Evolutionary conservation across 2,797 vertebrate genomes (phyloP).

Genomic region (Rallus crepitans): DNA sequence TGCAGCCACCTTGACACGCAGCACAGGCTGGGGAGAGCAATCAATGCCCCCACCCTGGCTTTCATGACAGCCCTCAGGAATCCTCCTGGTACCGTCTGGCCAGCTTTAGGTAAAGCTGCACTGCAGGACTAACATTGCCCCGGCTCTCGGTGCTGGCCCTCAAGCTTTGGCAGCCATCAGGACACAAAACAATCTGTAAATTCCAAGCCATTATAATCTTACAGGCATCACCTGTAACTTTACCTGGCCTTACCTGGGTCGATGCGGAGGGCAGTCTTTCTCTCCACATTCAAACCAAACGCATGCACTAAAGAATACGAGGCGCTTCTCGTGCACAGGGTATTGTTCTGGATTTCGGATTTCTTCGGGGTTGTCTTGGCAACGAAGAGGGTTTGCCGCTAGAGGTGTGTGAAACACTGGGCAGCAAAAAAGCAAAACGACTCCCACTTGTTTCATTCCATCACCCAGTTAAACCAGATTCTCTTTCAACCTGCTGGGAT

Average conservation of each 20-base stretch:
- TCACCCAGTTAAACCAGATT: background rate
- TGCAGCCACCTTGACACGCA: background rate
- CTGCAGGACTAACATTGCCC: background rate
- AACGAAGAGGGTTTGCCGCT: conserved; percentile 66
- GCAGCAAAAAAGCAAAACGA: conserved; percentile 43
- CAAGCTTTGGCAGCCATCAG: background rate
- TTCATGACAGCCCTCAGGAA: background rate
- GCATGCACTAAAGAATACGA: conserved; percentile 16
- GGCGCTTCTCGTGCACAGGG: conserved; percentile 12
- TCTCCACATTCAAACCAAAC: conserved; percentile 9
- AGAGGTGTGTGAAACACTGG: conserved; percentile 67
- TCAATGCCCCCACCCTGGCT: background rate
- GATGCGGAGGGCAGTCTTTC: conserved; percentile 25
- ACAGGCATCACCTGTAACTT: conserved; percentile 18
- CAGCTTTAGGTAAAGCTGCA: conserved; percentile 4
- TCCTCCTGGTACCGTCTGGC: background rate
- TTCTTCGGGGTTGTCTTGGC: conserved; percentile 66
- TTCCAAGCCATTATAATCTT: background rate
- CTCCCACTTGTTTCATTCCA: conserved; percentile 41
- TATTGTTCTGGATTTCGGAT: conserved; percentile 67
- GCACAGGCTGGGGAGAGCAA: background rate
- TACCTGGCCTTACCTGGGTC: conserved; percentile 55
- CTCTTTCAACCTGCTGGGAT: background rate
- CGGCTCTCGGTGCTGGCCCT: background rate
- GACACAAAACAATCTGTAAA: conserved; percentile 31